phyloP scores from a whole-genome alignment of 2,113 vertebrate species.

The Microcebus jonahi region DNA sequence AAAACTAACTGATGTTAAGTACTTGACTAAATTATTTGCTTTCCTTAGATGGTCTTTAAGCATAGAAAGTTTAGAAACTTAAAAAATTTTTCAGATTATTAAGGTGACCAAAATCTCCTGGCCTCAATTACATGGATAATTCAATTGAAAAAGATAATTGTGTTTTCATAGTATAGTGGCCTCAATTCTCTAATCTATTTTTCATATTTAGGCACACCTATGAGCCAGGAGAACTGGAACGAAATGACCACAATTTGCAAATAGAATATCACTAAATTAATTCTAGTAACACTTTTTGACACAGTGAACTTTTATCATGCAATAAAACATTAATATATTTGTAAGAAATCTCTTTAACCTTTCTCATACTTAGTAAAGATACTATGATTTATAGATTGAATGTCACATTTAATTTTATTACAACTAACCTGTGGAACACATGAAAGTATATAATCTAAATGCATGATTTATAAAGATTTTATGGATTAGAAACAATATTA shows the following conservation, averaged over 20 bases:
- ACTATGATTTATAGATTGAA: background rate
- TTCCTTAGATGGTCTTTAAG: background rate
- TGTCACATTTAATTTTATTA: background rate
- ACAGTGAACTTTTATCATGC: background rate
- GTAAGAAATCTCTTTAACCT: constrained; percentile 4
- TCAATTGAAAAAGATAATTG: background rate
- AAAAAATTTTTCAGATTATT: constrained; percentile 23
- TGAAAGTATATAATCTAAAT: background rate
- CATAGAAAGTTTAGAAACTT: constrained; percentile 15
- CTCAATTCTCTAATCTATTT: constrained; percentile 16
- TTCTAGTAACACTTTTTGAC: constrained; percentile 25
- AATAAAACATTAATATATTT: background rate
- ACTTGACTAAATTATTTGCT: background rate
- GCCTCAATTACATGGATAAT: constrained; percentile 28
- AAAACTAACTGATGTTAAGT: background rate
- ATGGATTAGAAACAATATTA: background rate
- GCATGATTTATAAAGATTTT: background rate
- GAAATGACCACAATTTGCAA: constrained; percentile 24
- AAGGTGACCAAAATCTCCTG: background rate
- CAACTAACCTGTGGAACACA: background rate
- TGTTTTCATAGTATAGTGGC: background rate
- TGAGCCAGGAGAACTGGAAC: background rate
- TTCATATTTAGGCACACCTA: constrained; percentile 1
- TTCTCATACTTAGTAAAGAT: background rate
- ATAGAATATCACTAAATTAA: background rate